A percentile compares a stretch with the other conserved stretches of the same genome.
Conservation (phyloP, 2,888 invertebrate genomes). For the Yponomeuta sedellus region DNA sequence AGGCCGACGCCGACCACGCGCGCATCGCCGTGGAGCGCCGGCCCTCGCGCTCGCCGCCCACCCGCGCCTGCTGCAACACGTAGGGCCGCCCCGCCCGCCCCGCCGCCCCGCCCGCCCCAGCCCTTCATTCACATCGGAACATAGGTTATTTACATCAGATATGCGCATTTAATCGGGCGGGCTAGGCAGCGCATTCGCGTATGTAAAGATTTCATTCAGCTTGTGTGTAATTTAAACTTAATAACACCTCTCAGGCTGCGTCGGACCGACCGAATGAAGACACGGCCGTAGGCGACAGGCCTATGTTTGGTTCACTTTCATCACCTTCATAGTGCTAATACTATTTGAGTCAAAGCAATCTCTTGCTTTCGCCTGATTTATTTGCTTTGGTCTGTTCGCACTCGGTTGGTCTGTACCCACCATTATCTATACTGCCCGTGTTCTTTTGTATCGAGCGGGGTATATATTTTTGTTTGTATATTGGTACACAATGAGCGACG, state of each 20-base stretch:
- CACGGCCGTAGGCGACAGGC: no score
- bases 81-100: conserved; percentile 10
- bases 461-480: background rate
- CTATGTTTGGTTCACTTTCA: no score
- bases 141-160: no score
- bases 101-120: background rate
- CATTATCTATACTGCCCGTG: background rate
- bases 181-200: background rate
- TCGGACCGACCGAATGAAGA: no score
- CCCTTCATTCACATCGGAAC: no score
- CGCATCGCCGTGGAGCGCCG: conserved; percentile 83
- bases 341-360: no score
- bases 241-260: background rate
- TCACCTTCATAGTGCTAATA: no score
- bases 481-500: background rate
- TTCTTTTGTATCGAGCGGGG: background rate
- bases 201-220: background rate
- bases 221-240: background rate
- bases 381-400: no score
- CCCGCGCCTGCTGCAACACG: conserved; percentile 62
- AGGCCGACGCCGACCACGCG: conserved; percentile 79
- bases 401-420: no score
- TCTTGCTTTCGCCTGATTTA: no score
- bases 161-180: background rate
- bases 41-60: conserved; percentile 78